A percentile compares a stretch with the other conserved stretches of the same genome.
Conservation (phyloP, 2,113 vertebrate genomes). For the Arothron firmamentum region DNA sequence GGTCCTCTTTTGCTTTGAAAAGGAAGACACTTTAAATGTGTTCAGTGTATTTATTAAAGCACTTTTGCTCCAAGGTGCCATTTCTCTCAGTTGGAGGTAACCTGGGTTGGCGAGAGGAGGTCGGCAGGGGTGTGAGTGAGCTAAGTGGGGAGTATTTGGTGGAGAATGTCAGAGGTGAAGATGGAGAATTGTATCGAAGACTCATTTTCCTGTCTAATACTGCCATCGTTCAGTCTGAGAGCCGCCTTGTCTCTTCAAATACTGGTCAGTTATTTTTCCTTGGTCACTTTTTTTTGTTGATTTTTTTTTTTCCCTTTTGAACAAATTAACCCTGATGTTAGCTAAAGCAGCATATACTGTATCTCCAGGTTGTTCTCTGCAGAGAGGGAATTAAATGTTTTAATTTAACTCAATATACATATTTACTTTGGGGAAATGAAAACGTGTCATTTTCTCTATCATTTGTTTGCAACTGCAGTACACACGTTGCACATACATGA, state of each 20-base stretch:
- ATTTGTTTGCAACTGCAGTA: no score
- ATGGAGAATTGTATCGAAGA: slow-evolving; percentile 80
- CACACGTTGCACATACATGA: no score
- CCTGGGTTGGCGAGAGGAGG: slow-evolving; percentile 84
- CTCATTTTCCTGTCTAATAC: slow-evolving; percentile 88
- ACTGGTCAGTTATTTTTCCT: slow-evolving; percentile 44
- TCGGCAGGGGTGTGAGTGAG: slow-evolving; percentile 76
- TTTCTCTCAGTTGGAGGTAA: slow-evolving; percentile 93
- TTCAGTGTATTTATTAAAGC: background rate
- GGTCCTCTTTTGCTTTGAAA: background rate
- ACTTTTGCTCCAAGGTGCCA: slow-evolving; percentile 78
- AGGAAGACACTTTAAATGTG: background rate
- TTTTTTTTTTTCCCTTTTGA: background rate
- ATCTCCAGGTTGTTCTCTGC: no score
- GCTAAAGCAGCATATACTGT: no score
- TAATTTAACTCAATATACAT: background rate
- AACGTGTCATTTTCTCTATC: background rate
- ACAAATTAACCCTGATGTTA: background rate
- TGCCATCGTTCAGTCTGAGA: slow-evolving; percentile 92
- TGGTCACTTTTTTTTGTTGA: background rate
- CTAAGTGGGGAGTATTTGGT: slow-evolving; percentile 88
- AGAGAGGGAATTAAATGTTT: background rate
- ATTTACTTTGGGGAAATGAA: background rate
- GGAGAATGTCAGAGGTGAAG: slow-evolving; percentile 89
- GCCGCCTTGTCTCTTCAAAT: slow-evolving; percentile 69